Evolutionary conservation across 2,888 invertebrate species (phyloP), one percentile per base, ranked within the genome.

Genomic region (Drosophila meridionalis): DNA sequence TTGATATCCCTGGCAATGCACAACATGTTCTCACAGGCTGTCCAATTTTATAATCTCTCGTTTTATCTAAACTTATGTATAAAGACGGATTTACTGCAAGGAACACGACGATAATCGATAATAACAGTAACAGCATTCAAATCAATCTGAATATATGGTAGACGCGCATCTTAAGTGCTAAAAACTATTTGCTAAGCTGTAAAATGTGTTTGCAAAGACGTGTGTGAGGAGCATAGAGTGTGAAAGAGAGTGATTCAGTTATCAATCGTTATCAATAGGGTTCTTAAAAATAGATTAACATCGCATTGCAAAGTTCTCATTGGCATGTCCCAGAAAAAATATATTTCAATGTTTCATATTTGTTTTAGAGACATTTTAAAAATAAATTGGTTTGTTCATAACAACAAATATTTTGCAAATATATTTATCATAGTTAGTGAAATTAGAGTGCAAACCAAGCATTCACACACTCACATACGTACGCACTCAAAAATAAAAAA

Each of bases 71-170:
- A 73, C 73, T 90, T 89, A 88, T 84, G 32, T 55, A 79, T 85
- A 79, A 75, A 90, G 91, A 91, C 91, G 91, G 91, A 91, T 87
- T 91, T 73, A 82, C 87, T 87, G 81, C 83, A 87, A 92, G 91
- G 91, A 91, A 91, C 91, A 89, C 89, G 82, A 80, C 76, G 70
- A 83, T 73, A 75, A 82, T 80, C 68, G 30, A 71, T 75, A 70
- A 64, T 70, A 72, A 80, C 50, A 71, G 50, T 83, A 73, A 83
- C 56, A 66, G 47, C 79, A 80, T 75, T 86, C 78, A 78, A 77
- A 68, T 58, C 42, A 73, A 69, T 69, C 68, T 76, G 60, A 72
- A 69, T 65, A 71, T 73, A 57, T 71, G 71, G 64, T 83, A 83
- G 80, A 88, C 74, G 71, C 68, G 74, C 64, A 72, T 79, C 36